These are phyloP conservation scores for Tringa solitaria DNA, from an alignment of 2,113 vertebrate species.

Conservation along the genomic window DNA sequence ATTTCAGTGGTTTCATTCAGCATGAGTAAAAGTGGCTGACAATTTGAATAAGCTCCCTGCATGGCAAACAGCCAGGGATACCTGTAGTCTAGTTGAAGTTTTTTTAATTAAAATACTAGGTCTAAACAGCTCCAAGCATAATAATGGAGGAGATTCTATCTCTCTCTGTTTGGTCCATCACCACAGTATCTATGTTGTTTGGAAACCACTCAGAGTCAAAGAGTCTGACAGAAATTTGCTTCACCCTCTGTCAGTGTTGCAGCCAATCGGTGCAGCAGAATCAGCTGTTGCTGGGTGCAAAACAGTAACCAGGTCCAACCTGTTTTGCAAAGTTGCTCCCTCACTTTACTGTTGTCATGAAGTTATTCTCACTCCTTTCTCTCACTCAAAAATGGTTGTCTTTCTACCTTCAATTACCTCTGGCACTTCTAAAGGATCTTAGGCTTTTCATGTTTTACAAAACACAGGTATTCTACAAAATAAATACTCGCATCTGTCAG, in stretches of 20 bases:
- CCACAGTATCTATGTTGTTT: background rate
- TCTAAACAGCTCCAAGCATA: constrained; percentile 23
- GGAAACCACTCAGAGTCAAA: constrained; percentile 5
- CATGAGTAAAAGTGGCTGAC: background rate
- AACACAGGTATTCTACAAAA: background rate
- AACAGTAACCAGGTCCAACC: background rate
- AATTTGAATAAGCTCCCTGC: background rate
- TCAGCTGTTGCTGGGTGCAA: background rate
- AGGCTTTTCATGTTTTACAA: background rate
- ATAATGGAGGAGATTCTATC: constrained; percentile 27
- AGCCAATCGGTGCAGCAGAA: background rate
- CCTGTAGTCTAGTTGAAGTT: background rate
- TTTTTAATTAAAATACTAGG: constrained; percentile 46
- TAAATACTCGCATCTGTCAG: background rate
- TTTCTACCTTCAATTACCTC: background rate
- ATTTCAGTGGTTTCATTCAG: background rate
- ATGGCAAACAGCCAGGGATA: background rate
- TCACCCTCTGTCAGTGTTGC: background rate
- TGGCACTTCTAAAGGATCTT: background rate
- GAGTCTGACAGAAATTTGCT: background rate
- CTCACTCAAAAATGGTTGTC: background rate
- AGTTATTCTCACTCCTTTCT: background rate
- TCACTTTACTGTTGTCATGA: background rate
- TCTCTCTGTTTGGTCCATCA: background rate
- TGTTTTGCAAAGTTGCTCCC: background rate